Evolutionary conservation across 2,113 vertebrate species (phyloP).

Genomic region (Nycticryphes semicollaris): DNA sequence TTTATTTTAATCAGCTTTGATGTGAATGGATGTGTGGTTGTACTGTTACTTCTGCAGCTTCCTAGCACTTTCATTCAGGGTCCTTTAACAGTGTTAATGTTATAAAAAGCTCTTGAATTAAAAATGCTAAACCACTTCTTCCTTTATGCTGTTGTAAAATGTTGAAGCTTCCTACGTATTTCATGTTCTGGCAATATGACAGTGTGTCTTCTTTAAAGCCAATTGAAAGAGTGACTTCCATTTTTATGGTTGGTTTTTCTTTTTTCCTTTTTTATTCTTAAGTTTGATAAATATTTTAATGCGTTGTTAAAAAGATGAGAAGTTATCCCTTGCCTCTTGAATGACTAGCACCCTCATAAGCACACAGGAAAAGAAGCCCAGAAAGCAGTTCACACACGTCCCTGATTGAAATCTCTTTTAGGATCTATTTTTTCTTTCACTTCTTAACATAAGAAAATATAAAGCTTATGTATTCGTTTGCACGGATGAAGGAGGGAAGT

Average conservation of each 20-base stretch:
- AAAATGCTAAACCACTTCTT: background rate
- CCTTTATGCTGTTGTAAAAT: background rate
- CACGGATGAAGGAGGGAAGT: background rate
- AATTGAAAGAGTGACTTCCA: background rate
- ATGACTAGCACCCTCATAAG: background rate
- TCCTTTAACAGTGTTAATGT: background rate
- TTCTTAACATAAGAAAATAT: background rate
- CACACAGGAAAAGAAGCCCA: fast-evolving
- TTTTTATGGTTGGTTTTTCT: background rate
- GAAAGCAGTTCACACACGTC: background rate
- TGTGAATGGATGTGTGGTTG: background rate
- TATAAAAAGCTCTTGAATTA: background rate
- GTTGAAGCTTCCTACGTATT: background rate
- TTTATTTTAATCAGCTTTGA: background rate
- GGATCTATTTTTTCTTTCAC: background rate
- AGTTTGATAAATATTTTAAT: background rate
- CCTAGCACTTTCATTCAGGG: fast-evolving
- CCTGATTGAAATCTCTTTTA: background rate
- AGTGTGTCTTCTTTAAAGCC: background rate
- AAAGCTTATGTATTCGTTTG: background rate
- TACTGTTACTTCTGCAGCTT: background rate
- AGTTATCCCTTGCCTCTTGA: background rate
- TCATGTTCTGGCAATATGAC: background rate
- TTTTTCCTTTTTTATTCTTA: background rate
- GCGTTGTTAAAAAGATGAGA: background rate